Base-by-base conservation (phyloP, 1,140 invertebrate genomes). In the Bombus fervidus region DNA sequence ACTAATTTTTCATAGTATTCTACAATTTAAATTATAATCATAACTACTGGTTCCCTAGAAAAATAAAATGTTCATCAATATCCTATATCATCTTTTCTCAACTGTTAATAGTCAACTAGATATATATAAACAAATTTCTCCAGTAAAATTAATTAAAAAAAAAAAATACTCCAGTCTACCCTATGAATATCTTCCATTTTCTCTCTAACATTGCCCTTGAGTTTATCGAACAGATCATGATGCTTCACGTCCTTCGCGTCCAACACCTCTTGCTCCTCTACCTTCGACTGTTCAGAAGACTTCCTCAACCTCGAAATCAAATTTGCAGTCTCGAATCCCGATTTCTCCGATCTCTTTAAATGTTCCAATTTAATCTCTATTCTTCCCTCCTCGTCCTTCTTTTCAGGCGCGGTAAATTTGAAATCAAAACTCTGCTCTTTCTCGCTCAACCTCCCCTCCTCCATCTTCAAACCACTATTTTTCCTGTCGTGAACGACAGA, bases 171-270 rank as follows among this genome's bases (percentile, higher is more conserved):
- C 15, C 41, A 59, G 28, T 86, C 91, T 96, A 96, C 96, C 96
- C 96, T 96, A 62, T 96, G 96, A 75, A 96, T 94, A 87, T 95
- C 95, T 76, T 96, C 96, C 62, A 96, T 95, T 81, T 95, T 95
- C 78, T 95, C 96, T 88, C 95, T 96, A 37, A 96, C 93, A 81
- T 95, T 94, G 4, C 95, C 96, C 68, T 95, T 95, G 47, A 96
- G 92, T 90, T 94, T 96, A 82, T 96, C 96, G 43, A 96, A 94
- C n/a, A 96, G 87, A n/a, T 96, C 96, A 2, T 85, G 79, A 34
- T 82, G 88, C 68, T 75, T 90, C 37, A 53, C 57, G 12, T 87
- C 87, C n/a, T 87, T 90, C 28, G 76, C 4, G 39, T 77, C 87
- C 37, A 85, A 62, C 28, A 78, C 6, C 6, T 15, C 81, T 10